phyloP scores from a whole-genome alignment of 1,140 invertebrate species.

The Nixonia krombeini region DNA sequence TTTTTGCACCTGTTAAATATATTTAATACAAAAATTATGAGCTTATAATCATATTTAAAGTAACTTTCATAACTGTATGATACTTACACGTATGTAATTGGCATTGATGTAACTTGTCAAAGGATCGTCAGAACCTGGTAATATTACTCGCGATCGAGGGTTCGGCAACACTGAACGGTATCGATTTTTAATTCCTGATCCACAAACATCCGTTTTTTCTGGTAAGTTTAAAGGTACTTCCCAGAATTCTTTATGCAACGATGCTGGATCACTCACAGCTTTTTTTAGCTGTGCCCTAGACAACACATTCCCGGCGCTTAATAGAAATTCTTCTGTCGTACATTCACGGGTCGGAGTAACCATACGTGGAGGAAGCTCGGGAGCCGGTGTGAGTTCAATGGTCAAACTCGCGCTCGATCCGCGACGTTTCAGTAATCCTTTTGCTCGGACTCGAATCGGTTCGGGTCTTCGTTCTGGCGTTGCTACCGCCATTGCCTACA shows the following conservation, averaged over 20 bases:
- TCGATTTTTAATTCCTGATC: constrained; percentile 91
- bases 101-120: constrained; percentile 85
- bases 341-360: constrained; percentile 70
- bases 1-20: too few relatives aligned
- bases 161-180: constrained; percentile 92
- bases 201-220: constrained; percentile 88
- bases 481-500: constrained; percentile 54
- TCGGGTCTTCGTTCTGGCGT: constrained; percentile 60
- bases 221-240: constrained; percentile 92
- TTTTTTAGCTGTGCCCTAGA: constrained; percentile 81
- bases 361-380: constrained; percentile 69
- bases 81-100: constrained; percentile 85
- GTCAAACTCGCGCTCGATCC: constrained; percentile 91
- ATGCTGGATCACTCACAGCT: constrained; percentile 71
- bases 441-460: constrained; percentile 74
- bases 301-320: constrained; percentile 76
- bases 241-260: constrained; percentile 92
- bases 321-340: constrained; percentile 76
- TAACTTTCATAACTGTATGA: too few relatives aligned
- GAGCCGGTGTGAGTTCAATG: constrained; percentile 73
- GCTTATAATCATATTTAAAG: too few relatives aligned
- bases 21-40: too few relatives aligned
- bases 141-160: constrained; percentile 82
- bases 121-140: constrained; percentile 73
- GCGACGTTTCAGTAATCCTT: constrained; percentile 81